Conservation (phyloP, 2,888 invertebrate species). For the Cataglyphis livida region DNA sequence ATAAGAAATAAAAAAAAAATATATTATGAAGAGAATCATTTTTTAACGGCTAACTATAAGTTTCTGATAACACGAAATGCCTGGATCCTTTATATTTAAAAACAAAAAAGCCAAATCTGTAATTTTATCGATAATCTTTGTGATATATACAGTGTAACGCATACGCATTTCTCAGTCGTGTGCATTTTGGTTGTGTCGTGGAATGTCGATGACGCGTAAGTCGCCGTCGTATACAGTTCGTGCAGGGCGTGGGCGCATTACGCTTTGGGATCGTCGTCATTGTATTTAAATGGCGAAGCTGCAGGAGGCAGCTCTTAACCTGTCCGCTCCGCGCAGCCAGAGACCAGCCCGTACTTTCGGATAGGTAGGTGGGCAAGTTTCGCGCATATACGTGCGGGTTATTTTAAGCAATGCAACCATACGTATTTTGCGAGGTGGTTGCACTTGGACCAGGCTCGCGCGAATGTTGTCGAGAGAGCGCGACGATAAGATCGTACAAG, state of each 20-base stretch:
- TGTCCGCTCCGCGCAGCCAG: conserved; percentile 19
- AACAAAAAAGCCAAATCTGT: neutral
- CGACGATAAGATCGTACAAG: neutral
- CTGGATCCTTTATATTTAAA: neutral
- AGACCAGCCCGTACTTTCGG: conserved; percentile 44
- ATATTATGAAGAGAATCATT: neutral
- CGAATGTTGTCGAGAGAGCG: neutral
- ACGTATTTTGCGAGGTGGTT: conserved; percentile 60
- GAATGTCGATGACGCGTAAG: conserved; percentile 54
- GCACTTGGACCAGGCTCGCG: conserved; percentile 42
- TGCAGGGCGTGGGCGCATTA: conserved; percentile 46
- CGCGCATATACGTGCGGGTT: conserved; percentile 55
- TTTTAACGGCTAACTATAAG: neutral
- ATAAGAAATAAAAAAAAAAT: neutral
- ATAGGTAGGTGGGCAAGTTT: conserved; percentile 41
- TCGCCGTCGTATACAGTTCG: conserved; percentile 27
- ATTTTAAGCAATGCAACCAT: conserved; percentile 61
- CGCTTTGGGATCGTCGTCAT: conserved; percentile 54
- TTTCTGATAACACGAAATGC: neutral
- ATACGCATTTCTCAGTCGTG: neutral
- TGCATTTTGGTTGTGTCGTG: conserved; percentile 51
- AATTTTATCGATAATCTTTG: neutral
- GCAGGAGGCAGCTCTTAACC: conserved; percentile 58
- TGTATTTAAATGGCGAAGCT: conserved; percentile 62
- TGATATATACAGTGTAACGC: neutral